Percentiles rank a stretch among this genome's conserved stretches.
Conservation (phyloP, 2,888 invertebrate species). For the Yponomeuta malinellus region DNA sequence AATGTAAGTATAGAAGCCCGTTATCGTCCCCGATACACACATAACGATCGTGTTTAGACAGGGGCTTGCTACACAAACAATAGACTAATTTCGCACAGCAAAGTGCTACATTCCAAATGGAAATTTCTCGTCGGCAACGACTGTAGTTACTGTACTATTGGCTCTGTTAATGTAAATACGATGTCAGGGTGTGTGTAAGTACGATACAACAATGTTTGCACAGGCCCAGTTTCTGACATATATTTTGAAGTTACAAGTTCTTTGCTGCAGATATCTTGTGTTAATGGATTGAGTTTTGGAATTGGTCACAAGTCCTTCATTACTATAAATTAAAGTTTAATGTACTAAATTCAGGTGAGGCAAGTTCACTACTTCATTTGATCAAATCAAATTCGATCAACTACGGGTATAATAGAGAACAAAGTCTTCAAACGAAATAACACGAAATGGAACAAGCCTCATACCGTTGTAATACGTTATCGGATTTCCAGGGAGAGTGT, state of each 20-base stretch:
- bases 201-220: conserved; percentile 5
- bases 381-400: background rate
- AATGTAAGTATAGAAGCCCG: conserved; percentile 22
- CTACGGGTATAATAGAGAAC: background rate
- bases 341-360: background rate
- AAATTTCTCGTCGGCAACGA: conserved; percentile 44
- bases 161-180: conserved; percentile 51
- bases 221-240: background rate
- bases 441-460: conserved; percentile 47
- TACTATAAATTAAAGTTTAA: no score
- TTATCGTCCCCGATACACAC: conserved; percentile 41
- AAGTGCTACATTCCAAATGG: conserved; percentile 53
- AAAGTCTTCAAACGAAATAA: conserved; percentile 23
- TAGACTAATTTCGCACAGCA: conserved; percentile 51
- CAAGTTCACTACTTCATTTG: background rate
- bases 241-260: background rate
- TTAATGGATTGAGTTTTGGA: background rate
- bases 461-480: conserved; percentile 47
- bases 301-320: background rate
- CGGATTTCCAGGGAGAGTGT: conserved; percentile 40
- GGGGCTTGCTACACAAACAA: conserved; percentile 51
- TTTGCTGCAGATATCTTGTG: background rate
- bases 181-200: conserved; percentile 29
- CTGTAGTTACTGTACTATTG: conserved; percentile 38
- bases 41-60: conserved; percentile 41